Base-by-base conservation (phyloP, 1,140 invertebrate genomes). In the Nasonia longicornis region DNA sequence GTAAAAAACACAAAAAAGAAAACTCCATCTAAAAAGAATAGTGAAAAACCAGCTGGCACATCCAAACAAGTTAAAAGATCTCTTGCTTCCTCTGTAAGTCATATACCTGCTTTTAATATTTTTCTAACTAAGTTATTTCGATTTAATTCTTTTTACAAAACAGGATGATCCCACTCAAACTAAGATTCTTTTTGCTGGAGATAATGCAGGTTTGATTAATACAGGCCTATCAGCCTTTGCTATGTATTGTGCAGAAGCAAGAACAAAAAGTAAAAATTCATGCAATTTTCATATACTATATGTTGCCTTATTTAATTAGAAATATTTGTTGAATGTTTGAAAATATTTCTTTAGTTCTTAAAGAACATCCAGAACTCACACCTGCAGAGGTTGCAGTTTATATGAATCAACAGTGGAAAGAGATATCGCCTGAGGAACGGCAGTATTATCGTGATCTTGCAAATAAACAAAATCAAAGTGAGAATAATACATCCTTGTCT, bases 361-460 rank as follows among this genome's bases (percentile, higher is more conserved):
- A 87, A 77, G 79, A 91, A 84, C 86, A 89, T 71, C 88, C 90
- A 58, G 83, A 86, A 3, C 84, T 90, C 38, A 87, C 88, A 79
- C 87, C 89, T 84, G 85, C 89, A 2, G 87, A 90, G 83, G 84
- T 91, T 38, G 91, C 91, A 26, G 82, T 82, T 77, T 74, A 84
- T 29, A 84, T 92, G 75, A 88, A 87, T 63, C 77, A 86, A 52
- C 81, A 84, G 14, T 92, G 92, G 92, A 88, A 89, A 73, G 63
- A 87, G 38, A 83, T 92, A 63, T 84, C 87, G 1, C 83, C 88
- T 2, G 88, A 91, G 71, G 89, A 92, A 81, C 91, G 89, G 78
- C 88, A 88, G 63, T 87, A 87, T 84, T 92, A 91, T 81, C 86
- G 89, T 81, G 87, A 90, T 79, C 70, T 89, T 16, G 89, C 87